phyloP scores from a whole-genome alignment of 2,113 vertebrate genomes.

The Cyphomyrus discorhynchus region DNA sequence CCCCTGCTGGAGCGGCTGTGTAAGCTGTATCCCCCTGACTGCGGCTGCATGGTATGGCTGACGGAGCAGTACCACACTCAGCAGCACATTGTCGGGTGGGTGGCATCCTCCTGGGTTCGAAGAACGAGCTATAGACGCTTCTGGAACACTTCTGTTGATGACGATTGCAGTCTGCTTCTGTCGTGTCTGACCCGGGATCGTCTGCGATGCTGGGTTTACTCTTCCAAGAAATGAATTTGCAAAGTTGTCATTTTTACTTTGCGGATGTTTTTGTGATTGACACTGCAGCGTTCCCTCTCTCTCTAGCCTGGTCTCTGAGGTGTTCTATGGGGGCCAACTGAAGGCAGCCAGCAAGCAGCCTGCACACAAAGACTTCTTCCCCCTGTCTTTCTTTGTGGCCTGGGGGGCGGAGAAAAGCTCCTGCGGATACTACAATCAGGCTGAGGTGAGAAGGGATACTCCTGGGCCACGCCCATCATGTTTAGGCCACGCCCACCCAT shows the following conservation, averaged over 20 bases:
- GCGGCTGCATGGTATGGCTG: slow-evolving; percentile 11
- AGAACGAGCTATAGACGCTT: background rate
- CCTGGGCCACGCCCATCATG: background rate
- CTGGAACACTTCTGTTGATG: background rate
- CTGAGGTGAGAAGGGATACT: slow-evolving; percentile 19
- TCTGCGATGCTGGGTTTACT: background rate
- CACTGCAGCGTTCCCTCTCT: background rate
- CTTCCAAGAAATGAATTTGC: background rate
- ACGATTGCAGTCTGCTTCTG: background rate
- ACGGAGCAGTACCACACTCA: slow-evolving; percentile 21
- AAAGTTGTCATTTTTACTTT: background rate
- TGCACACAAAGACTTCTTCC: slow-evolving; percentile 28
- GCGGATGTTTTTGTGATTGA: background rate
- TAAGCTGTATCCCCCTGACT: slow-evolving; percentile 14
- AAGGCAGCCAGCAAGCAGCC: slow-evolving; percentile 22
- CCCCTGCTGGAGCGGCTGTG: slow-evolving; percentile 25
- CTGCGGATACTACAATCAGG: slow-evolving; percentile 25
- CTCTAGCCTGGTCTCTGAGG: slow-evolving; percentile 22
- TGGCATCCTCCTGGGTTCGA: background rate
- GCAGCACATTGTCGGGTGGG: slow-evolving; percentile 22
- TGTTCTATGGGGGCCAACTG: slow-evolving; percentile 15
- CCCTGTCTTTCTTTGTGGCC: slow-evolving; percentile 23
- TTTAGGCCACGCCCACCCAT: background rate
- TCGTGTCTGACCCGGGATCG: background rate
- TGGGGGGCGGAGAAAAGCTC: slow-evolving; percentile 23